Conservation (phyloP, 2,888 invertebrate genomes). For the Eudasyphora cyanicolor region DNA sequence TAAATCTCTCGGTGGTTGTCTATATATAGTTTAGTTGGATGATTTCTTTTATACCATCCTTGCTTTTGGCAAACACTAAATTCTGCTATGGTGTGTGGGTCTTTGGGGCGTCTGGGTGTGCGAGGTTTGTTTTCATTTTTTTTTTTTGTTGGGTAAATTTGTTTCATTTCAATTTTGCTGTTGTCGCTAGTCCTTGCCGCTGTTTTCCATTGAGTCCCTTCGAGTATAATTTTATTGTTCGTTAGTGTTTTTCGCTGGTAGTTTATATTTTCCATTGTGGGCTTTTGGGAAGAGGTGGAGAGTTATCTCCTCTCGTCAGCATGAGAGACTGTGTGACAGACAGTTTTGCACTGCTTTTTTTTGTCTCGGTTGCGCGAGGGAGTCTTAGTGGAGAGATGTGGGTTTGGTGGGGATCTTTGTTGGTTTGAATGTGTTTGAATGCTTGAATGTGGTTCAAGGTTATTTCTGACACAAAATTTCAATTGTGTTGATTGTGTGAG, state of each 20-base stretch:
- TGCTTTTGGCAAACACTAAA: slow-evolving; percentile 3
- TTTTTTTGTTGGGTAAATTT: too few relatives aligned
- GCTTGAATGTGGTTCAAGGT: slow-evolving; percentile 41
- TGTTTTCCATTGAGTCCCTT: neutral
- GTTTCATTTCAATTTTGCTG: neutral
- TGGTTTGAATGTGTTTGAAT: neutral
- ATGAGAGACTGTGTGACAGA: neutral
- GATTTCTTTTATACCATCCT: neutral
- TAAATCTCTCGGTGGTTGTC: neutral
- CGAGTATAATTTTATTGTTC: slow-evolving; percentile 6
- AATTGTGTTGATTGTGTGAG: neutral
- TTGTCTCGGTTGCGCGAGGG: too few relatives aligned
- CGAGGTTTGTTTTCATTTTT: too few relatives aligned
- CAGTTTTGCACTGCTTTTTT: too few relatives aligned
- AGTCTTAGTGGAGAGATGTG: too few relatives aligned
- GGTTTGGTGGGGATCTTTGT: too few relatives aligned
- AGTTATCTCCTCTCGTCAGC: too few relatives aligned
- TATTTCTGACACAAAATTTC: slow-evolving; percentile 14
- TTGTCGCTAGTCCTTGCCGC: neutral
- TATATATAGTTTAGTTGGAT: neutral
- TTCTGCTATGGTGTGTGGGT: neutral
- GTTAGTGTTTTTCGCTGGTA: neutral
- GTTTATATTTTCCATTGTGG: neutral
- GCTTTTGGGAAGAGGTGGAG: too few relatives aligned
- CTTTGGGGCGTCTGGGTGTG: too few relatives aligned